These are phyloP conservation scores for Epizoanthus illoricatus DNA, from an alignment of 92 coral and sea anemone genomes.

Conservation along the genomic window DNA sequence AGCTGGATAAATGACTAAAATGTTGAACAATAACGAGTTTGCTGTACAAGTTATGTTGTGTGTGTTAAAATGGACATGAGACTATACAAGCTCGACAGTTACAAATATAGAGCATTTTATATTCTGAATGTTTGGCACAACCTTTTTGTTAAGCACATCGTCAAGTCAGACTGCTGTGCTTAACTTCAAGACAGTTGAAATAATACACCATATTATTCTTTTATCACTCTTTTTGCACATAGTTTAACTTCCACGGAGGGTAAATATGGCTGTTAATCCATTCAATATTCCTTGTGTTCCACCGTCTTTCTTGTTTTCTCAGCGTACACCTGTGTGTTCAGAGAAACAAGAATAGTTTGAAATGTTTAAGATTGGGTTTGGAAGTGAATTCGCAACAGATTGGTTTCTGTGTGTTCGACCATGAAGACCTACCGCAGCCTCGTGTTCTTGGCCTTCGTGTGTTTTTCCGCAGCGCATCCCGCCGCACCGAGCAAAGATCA, in stretches of 20 bases:
- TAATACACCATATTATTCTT: too few relatives aligned
- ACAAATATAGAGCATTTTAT: neutral
- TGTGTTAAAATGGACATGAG: neutral
- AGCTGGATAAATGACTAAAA: neutral
- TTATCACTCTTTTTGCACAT: too few relatives aligned
- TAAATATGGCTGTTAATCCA: neutral
- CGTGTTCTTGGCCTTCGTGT: neutral
- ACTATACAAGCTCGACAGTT: neutral
- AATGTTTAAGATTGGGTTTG: neutral
- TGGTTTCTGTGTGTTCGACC: neutral
- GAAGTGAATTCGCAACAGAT: neutral
- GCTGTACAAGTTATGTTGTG: neutral
- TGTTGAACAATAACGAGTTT: neutral
- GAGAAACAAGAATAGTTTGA: neutral
- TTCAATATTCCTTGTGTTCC: neutral
- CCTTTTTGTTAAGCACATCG: too few relatives aligned
- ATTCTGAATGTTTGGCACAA: too few relatives aligned
- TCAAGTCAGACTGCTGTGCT: too few relatives aligned
- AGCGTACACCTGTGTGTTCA: slow-evolving; percentile 15
- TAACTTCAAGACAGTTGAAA: too few relatives aligned
- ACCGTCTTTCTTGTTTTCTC: neutral
- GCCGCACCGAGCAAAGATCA: neutral
- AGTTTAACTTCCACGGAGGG: too few relatives aligned
- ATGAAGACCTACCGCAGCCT: slow-evolving; percentile 5
- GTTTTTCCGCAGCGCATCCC: neutral